Conservation (phyloP, 2,113 vertebrate genomes). For the Carassius auratus region DNA sequence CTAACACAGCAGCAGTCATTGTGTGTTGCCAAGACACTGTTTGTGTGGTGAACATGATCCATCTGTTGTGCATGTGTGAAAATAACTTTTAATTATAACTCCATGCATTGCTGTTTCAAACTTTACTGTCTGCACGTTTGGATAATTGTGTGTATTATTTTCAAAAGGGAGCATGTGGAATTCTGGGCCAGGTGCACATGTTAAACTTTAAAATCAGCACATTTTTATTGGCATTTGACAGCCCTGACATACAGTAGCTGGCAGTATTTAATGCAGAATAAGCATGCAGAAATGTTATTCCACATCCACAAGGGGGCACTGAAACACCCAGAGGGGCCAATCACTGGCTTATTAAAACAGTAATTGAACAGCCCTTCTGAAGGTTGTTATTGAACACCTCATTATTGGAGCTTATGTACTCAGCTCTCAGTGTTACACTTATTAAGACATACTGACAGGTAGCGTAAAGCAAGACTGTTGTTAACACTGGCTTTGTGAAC, state of each 20-base stretch:
- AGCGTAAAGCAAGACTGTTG: constrained; percentile 9
- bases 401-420: constrained; percentile 63
- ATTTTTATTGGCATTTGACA: not conserved
- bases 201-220: not conserved
- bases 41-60: not conserved
- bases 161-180: not conserved
- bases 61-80: not conserved
- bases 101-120: not conserved
- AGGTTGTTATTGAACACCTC: constrained; percentile 54
- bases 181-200: not conserved
- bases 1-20: not conserved
- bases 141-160: not conserved
- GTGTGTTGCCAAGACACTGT: not conserved
- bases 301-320: constrained; percentile 60
- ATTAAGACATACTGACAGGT: constrained; percentile 35
- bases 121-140: not conserved
- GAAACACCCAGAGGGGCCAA: constrained; percentile 19
- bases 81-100: not conserved
- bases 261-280: not conserved
- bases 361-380: constrained; percentile 37
- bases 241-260: not conserved
- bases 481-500: not conserved
- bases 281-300: not conserved
- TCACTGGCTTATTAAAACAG: constrained; percentile 45
- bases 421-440: constrained; percentile 30